Evolutionary conservation across 1,140 invertebrate species (phyloP).

Genomic region (Pseudomyrmex dendroicus): DNA sequence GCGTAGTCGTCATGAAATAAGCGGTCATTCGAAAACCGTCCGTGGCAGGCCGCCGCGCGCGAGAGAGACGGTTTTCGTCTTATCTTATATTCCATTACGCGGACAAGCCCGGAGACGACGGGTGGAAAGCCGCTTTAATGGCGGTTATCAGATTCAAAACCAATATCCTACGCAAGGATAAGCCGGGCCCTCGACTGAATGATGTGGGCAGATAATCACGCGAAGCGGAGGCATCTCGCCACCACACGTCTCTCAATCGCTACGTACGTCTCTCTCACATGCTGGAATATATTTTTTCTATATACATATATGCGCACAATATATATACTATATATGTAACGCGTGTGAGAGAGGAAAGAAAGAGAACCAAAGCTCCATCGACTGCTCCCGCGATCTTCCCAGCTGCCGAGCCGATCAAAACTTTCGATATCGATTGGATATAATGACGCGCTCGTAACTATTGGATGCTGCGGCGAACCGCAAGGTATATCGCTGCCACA

Average conservation of each 20-base stretch:
- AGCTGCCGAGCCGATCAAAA: conserved; percentile 73
- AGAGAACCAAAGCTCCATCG: conserved; percentile 1
- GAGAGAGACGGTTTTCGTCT: conserved; percentile 64
- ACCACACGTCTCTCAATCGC: conserved; percentile 60
- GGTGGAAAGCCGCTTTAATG: conserved; percentile 70
- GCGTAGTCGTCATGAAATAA: conserved; percentile 34
- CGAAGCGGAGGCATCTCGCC: conserved; percentile 59
- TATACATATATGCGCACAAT: conserved; percentile 1
- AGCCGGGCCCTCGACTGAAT: conserved; percentile 54
- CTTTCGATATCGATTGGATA: conserved; percentile 77
- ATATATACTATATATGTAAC: not conserved
- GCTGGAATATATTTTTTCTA: conserved; percentile 13
- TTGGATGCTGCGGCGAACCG: conserved; percentile 78
- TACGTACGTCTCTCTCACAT: conserved; percentile 43
- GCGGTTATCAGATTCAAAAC: conserved; percentile 73
- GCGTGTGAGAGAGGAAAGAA: not conserved
- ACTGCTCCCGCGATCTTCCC: conserved; percentile 64
- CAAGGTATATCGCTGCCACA: conserved; percentile 61
- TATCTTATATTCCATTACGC: conserved; percentile 67
- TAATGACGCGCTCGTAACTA: conserved; percentile 76
- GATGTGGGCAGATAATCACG: conserved; percentile 72
- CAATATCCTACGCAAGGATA: conserved; percentile 72
- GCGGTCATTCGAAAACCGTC: conserved; percentile 55
- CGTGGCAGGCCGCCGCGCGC: conserved; percentile 41
- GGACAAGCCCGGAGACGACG: conserved; percentile 61